Conservation (phyloP, 2,113 vertebrate species). For the Candoia aspera region DNA sequence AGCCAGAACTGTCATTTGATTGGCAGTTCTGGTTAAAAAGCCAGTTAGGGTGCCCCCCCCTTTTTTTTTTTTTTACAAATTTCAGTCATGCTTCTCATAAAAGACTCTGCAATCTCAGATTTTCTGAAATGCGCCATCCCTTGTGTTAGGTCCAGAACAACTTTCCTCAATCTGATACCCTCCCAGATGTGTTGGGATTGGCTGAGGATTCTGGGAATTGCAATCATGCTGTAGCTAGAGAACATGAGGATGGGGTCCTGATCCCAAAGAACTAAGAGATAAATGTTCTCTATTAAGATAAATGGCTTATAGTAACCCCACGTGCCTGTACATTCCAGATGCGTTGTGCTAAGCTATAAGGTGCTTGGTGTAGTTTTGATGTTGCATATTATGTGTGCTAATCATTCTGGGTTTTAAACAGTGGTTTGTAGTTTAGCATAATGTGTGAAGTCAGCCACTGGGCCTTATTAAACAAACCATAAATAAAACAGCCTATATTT, state of each 20-base stretch:
- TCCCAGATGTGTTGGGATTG: background rate
- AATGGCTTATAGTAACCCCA: too few species aligned
- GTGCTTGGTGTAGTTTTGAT: background rate
- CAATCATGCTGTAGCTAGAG: background rate
- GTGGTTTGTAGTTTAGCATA: background rate
- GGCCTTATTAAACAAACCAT: background rate
- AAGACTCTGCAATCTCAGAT: background rate
- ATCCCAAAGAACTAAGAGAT: background rate
- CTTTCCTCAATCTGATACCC: background rate
- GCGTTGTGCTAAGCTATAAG: background rate
- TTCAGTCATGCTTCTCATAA: background rate
- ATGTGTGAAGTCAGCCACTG: background rate
- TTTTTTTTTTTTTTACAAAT: background rate
- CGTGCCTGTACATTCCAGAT: background rate
- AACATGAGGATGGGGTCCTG: background rate
- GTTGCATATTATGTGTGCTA: background rate
- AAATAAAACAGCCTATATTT: background rate
- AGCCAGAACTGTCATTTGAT: background rate
- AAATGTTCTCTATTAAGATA: background rate
- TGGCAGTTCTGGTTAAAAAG: background rate
- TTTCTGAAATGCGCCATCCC: background rate
- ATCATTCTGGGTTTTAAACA: too few species aligned
- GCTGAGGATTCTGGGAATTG: background rate
- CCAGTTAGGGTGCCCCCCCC: background rate
- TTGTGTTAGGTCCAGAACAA: background rate